A percentile compares a stretch with the other conserved stretches of the same genome.
These are phyloP conservation scores for Stomatorhinus walkeri DNA, from an alignment of 2,797 vertebrate genomes.

Conservation along the genomic window DNA sequence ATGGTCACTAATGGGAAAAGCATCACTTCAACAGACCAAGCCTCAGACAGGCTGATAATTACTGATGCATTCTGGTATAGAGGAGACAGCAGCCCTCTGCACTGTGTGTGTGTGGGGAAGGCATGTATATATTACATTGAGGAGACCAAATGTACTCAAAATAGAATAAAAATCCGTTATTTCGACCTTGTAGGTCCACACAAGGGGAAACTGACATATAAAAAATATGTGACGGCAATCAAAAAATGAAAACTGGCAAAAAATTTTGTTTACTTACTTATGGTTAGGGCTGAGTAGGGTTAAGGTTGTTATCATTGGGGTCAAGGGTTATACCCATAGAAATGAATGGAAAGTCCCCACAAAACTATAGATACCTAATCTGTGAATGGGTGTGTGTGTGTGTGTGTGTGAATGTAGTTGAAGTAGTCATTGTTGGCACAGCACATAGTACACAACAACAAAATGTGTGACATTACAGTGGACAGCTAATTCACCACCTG, in stretches of 20 bases:
- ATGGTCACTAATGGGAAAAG: conserved; percentile 22
- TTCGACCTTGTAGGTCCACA: not conserved
- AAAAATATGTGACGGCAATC: not conserved
- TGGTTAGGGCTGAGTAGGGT: not conserved
- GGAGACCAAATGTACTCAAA: not conserved
- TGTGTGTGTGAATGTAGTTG: not conserved
- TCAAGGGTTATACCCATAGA: not conserved
- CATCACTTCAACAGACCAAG: not conserved
- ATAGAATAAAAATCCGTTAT: not conserved
- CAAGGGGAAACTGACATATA: not conserved
- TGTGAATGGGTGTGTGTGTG: not conserved
- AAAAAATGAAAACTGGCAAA: not conserved
- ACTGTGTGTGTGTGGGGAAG: not conserved
- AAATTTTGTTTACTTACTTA: not conserved
- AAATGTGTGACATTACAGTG: not conserved
- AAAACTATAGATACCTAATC: not conserved
- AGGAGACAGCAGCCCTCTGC: not conserved
- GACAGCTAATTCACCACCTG: not conserved
- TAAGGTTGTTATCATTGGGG: not conserved
- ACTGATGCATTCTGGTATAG: not conserved
- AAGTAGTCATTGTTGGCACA: not conserved
- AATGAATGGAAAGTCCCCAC: not conserved
- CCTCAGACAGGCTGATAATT: conserved; percentile 5
- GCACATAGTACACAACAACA: not conserved
- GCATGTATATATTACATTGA: not conserved